Conservation (phyloP, 2,888 invertebrate genomes). For the Micoletzkya japonica region DNA sequence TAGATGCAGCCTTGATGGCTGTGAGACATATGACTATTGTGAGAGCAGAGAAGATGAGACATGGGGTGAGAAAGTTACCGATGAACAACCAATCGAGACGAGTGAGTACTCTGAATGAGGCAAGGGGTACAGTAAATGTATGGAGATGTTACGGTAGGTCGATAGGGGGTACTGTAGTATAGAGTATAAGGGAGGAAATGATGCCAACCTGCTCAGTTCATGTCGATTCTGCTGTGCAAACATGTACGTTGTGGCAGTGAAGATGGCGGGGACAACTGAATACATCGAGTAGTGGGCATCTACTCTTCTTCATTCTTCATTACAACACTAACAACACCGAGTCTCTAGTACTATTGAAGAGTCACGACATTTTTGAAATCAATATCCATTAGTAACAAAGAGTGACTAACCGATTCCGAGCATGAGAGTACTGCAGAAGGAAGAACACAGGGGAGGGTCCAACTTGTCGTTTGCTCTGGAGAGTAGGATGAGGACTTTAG, state of each 20-base stretch:
- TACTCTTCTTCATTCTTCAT: not conserved
- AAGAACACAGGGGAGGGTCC: conserved; percentile 18
- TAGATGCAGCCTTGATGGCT: conserved; percentile 3
- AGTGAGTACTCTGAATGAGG: conserved; percentile 1
- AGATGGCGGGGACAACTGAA: conserved; percentile 18
- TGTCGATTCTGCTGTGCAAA: conserved; percentile 21
- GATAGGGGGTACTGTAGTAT: not conserved
- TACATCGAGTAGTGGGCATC: no score
- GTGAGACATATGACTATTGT: conserved; percentile 11
- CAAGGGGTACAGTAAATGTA: not conserved
- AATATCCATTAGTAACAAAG: not conserved
- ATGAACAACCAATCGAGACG: conserved; percentile 28
- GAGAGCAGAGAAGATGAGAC: conserved; percentile 14
- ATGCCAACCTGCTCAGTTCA: conserved; percentile 10
- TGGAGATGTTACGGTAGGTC: not conserved
- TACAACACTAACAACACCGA: not conserved
- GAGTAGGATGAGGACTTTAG: not conserved
- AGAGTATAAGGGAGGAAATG: not conserved
- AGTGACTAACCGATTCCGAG: conserved; percentile 20
- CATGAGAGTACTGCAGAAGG: conserved; percentile 15
- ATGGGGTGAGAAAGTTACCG: conserved; percentile 18
- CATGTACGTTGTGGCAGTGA: conserved; percentile 22
- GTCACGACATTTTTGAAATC: not conserved
- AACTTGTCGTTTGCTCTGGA: conserved; percentile 10
- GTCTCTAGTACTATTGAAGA: not conserved